Percentiles rank a stretch among this genome's conserved stretches.
Conservation (phyloP, 2,113 vertebrate genomes). For the Ibidorhyncha struthersii region DNA sequence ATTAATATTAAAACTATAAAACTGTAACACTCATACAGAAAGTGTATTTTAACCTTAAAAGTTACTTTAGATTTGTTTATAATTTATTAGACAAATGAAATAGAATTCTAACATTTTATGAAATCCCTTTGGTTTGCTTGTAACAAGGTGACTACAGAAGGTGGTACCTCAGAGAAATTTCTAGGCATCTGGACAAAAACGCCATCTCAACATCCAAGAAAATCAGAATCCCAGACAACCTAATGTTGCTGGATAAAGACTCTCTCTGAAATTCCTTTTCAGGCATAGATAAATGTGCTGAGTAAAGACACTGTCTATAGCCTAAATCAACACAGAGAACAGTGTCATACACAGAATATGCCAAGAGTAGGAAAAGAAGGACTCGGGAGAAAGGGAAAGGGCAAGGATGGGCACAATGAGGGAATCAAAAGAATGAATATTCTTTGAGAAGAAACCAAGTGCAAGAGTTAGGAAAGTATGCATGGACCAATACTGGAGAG, state of each 20-base stretch:
- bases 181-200: not conserved
- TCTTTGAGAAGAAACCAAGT: not conserved
- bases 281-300: not conserved
- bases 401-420: not conserved
- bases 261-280: not conserved
- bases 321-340: not conserved
- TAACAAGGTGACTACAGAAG: not conserved
- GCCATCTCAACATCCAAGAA: not conserved
- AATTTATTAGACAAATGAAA: not conserved
- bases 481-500: not conserved
- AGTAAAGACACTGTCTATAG: not conserved
- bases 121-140: not conserved
- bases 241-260: not conserved
- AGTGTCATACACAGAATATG: not conserved
- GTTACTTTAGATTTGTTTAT: not conserved
- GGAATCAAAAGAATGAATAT: not conserved
- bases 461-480: not conserved
- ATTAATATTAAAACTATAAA: not conserved
- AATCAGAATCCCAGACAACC: not conserved
- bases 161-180: not conserved
- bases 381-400: not conserved
- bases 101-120: not conserved
- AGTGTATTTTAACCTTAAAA: not conserved
- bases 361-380: not conserved
- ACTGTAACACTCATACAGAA: not conserved